Evolutionary conservation across 1,140 invertebrate genomes (phyloP).

Genomic region (Drosophila leontia): DNA sequence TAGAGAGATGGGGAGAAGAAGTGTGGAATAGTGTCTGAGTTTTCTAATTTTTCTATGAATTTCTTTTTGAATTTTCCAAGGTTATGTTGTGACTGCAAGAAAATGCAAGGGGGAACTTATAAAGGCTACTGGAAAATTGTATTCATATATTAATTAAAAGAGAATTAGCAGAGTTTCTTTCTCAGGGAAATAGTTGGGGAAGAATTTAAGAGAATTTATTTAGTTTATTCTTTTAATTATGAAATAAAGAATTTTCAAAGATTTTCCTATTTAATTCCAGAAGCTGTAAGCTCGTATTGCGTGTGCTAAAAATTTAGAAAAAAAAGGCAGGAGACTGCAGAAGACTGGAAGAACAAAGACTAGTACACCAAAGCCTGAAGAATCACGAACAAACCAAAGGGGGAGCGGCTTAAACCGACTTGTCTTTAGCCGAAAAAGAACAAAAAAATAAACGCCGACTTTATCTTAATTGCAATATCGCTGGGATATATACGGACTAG

Average conservation of each 20-base stretch:
- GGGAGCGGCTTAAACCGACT: slow-evolving; percentile 23
- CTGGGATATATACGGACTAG: slow-evolving; percentile 26
- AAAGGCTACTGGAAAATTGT: background rate
- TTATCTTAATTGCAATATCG: slow-evolving; percentile 82
- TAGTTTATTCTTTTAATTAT: too few species aligned
- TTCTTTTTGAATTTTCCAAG: slow-evolving; percentile 3
- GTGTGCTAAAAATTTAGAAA: background rate
- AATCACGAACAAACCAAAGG: slow-evolving; percentile 11
- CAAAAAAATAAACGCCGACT: slow-evolving; percentile 22
- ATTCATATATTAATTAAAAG: too few species aligned
- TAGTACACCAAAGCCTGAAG: background rate
- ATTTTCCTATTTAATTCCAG: slow-evolving; percentile 3
- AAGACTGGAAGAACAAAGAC: background rate
- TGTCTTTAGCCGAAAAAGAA: slow-evolving; percentile 31
- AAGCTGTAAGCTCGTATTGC: slow-evolving; percentile 19
- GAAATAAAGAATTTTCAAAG: too few species aligned
- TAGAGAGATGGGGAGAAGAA: too few species aligned
- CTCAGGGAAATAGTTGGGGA: too few species aligned
- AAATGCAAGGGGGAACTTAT: background rate
- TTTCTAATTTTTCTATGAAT: background rate
- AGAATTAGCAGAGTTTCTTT: too few species aligned
- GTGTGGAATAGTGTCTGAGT: background rate
- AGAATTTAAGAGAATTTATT: too few species aligned
- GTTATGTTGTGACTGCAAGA: background rate
- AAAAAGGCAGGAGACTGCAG: background rate